Conservation (phyloP, 92 coral and sea anemone genomes). For the Phenganax stokvisi region DNA sequence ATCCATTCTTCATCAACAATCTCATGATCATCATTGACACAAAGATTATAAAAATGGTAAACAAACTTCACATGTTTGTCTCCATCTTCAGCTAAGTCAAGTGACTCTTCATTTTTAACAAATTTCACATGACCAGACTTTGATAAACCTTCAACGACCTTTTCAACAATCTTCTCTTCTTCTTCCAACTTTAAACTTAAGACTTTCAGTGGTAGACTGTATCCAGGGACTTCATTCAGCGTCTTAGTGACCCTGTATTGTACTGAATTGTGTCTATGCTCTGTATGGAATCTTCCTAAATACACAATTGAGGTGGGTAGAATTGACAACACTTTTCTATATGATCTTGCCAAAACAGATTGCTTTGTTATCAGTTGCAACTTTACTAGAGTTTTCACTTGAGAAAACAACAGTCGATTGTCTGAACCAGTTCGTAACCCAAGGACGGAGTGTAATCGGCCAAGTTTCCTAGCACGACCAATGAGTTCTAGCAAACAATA, state of each 20-base stretch:
- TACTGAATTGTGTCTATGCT: constrained; percentile 52
- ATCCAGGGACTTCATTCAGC: constrained; percentile 50
- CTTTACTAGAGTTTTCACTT: constrained; percentile 49
- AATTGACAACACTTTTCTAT: constrained; percentile 8
- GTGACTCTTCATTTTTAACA: neutral
- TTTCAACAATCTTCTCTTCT: neutral
- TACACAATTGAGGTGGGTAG: neutral
- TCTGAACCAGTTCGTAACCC: constrained; percentile 46
- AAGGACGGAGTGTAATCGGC: constrained; percentile 59
- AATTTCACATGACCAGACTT: neutral
- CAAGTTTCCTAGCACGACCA: constrained; percentile 65
- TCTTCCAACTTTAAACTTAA: constrained; percentile 10
- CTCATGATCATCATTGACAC: constrained; percentile 26
- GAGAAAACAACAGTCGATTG: constrained; percentile 51
- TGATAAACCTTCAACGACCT: neutral
- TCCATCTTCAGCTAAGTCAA: neutral
- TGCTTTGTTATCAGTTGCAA: constrained; percentile 59
- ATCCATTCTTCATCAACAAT: constrained; percentile 43
- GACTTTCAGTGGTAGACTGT: neutral
- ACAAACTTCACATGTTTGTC: constrained; percentile 52
- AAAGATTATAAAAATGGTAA: constrained; percentile 18
- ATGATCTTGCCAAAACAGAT: constrained; percentile 18
- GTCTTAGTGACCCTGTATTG: constrained; percentile 52
- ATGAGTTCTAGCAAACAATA: constrained; percentile 76
- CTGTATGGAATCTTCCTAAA: constrained; percentile 56